A percentile compares a stretch with the other conserved stretches of the same genome.
phyloP scores from a whole-genome alignment of 1,140 invertebrate genomes.

The Pseudomyrmex sp. region DNA sequence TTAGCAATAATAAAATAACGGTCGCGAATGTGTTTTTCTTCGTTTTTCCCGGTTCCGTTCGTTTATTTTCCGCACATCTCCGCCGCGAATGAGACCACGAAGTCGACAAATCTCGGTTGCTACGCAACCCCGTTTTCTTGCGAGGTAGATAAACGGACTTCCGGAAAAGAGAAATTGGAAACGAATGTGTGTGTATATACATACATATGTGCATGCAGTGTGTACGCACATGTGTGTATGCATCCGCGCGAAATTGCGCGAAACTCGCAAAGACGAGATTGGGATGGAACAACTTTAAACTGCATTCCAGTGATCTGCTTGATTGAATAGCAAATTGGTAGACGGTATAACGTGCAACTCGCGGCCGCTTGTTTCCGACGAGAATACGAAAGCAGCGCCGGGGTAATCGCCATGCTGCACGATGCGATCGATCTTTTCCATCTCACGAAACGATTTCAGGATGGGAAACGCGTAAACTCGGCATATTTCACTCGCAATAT shows the following conservation, averaged over 20 bases:
- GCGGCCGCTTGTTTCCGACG: conserved; percentile 49
- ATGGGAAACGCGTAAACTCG: conserved; percentile 47
- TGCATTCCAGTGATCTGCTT: conserved; percentile 71
- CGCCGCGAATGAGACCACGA: conserved; percentile 9
- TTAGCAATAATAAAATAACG: no score
- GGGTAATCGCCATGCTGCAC: conserved; percentile 54
- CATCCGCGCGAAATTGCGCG: conserved; percentile 53
- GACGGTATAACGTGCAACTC: conserved; percentile 60
- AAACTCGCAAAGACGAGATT: conserved; percentile 65
- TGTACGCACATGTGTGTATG: background rate
- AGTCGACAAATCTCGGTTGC: conserved; percentile 45
- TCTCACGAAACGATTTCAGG: conserved; percentile 58
- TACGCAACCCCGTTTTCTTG: conserved; percentile 48
- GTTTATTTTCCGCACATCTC: conserved; percentile 35
- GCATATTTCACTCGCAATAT: conserved; percentile 49
- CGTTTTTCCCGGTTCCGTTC: background rate
- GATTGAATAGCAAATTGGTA: conserved; percentile 69
- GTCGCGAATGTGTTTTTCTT: background rate
- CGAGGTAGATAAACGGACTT: conserved; percentile 59
- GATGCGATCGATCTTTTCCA: conserved; percentile 54
- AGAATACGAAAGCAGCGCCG: conserved; percentile 59
- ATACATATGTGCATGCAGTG: background rate
- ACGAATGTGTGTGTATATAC: conserved; percentile 31
- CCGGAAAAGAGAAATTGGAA: conserved; percentile 70
- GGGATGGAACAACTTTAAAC: conserved; percentile 71